Evolutionary conservation across 2,888 invertebrate genomes (phyloP).

Genomic region (Parasteatoda lunata): DNA sequence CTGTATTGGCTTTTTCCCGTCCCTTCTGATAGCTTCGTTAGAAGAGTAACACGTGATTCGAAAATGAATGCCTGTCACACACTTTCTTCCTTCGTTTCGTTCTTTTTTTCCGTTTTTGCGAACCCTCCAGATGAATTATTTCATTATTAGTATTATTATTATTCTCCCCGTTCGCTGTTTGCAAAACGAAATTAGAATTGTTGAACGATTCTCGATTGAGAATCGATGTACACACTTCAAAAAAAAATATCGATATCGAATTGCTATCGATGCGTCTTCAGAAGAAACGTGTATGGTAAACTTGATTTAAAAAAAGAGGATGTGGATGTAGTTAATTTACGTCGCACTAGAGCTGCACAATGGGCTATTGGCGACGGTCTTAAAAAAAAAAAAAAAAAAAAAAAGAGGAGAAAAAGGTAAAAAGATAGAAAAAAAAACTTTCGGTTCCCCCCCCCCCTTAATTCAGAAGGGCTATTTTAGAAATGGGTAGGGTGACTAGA

Average conservation of each 20-base stretch:
- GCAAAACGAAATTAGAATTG: conserved; percentile 66
- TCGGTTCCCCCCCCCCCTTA: too few species aligned
- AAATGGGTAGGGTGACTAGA: too few species aligned
- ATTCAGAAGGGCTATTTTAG: too few species aligned
- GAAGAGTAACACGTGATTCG: conserved; percentile 53
- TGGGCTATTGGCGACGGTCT: too few species aligned
- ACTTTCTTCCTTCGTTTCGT: background rate
- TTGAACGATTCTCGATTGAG: conserved; percentile 61
- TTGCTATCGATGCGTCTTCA: conserved; percentile 48
- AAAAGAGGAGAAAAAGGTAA: too few species aligned
- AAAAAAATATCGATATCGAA: conserved; percentile 62
- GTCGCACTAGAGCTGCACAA: too few species aligned
- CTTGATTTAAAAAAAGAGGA: too few species aligned
- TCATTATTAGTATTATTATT: conserved; percentile 51
- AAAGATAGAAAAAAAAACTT: too few species aligned
- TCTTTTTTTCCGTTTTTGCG: background rate
- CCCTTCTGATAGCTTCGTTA: conserved; percentile 60
- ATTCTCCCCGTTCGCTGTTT: conserved; percentile 50
- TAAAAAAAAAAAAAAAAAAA: too few species aligned
- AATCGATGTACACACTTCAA: conserved; percentile 43
- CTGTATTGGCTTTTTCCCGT: conserved; percentile 60
- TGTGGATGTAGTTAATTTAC: too few species aligned
- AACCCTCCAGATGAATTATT: conserved; percentile 38
- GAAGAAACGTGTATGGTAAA: background rate
- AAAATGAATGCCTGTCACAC: conserved; percentile 57